A percentile compares a stretch with the other conserved stretches of the same genome.
phyloP scores from a whole-genome alignment of 1,140 invertebrate genomes.

The Apis florea region DNA sequence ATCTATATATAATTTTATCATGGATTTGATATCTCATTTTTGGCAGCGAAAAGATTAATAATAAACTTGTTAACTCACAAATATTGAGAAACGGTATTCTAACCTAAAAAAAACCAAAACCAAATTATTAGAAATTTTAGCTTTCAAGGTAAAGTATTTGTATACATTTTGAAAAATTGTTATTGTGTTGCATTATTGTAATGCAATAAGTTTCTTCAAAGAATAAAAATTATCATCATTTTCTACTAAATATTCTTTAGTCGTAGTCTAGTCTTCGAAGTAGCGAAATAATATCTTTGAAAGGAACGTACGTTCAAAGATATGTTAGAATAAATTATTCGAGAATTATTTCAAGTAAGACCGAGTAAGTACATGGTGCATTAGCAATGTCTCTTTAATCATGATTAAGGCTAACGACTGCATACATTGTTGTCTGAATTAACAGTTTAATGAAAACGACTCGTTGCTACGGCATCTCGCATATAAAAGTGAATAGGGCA shows the following conservation, averaged over 20 bases:
- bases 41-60: no score
- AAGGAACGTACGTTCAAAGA: not conserved
- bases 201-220: not conserved
- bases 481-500: not conserved
- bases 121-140: not conserved
- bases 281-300: not conserved
- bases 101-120: no score
- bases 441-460: slow-evolving; percentile 48
- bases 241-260: slow-evolving; percentile 37
- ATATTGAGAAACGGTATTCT: no score
- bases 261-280: not conserved
- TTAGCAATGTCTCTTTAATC: slow-evolving; percentile 28
- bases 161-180: not conserved
- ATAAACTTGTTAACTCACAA: no score
- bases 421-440: slow-evolving; percentile 37
- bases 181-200: no score
- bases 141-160: not conserved
- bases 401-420: slow-evolving; percentile 46
- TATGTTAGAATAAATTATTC: not conserved
- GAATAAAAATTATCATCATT: slow-evolving; percentile 9
- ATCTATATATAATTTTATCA: no score
- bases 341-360: not conserved
- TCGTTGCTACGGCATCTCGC: not conserved
- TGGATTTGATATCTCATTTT: no score
- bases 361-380: not conserved